Base-by-base conservation (phyloP, 2,797 vertebrate genomes). In the Spinibarbus caldwelli region DNA sequence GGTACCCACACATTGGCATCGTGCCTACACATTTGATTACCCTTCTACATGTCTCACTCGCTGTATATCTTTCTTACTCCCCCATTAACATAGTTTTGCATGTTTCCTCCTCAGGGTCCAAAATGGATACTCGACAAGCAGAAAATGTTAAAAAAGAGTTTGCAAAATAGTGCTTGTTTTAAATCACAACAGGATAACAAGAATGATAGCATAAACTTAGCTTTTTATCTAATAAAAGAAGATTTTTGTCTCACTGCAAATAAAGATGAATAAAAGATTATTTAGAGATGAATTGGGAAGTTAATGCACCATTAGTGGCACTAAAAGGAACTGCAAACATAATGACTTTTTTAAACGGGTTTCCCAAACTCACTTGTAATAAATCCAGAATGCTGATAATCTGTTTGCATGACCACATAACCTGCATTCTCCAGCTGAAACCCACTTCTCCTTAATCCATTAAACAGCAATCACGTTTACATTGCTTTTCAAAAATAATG, bases 1-100 rank as follows among this genome's bases (percentile, higher is more conserved):
- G 89, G 80, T 89, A 88, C 88, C 90, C 89, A 91, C 90, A 90
- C 81, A 88, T 88, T 91, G 91, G 88, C 89, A 91, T 82, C 54
- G 83, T 86, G 84, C 82, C 67, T 79, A 88, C 83, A 73, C 78
- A 72, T 38, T 84, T 67, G 84, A 86, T 86, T 76, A 71, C 85
- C 86, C 84, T 19, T 9, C 29, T 31, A 66, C 75, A n/a, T 71
- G 5, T 66, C 36, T 38, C 67, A 83, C 14, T 66, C 9, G 41
- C 45, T 75, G 6, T 31, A 17, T 41, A 49, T 76, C 2, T 43
- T 38, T 62, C 57, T 76, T 70, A 67, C 71, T 67, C 26, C 71
- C 59, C 41, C 36, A 29, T 68, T 80, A 45, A 21, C 70, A 26
- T 75, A 29, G 17, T 83, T 84, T 66, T 86, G 85, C 64, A 66